These are phyloP conservation scores for Pterobdella sp. DNA, from an alignment of 2,888 invertebrate species.

Conservation along the genomic window DNA sequence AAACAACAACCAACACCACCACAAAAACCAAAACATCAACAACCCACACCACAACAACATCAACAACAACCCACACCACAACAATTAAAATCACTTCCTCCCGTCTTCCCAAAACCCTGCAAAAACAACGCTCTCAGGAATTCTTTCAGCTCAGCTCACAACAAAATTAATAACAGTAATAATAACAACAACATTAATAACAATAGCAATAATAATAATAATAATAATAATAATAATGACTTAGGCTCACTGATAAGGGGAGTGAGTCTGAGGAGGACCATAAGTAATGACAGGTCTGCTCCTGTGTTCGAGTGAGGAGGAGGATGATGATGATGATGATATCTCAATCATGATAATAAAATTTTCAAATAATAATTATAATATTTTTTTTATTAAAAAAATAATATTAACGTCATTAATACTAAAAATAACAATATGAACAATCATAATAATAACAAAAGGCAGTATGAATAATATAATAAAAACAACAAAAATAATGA, in stretches of 20 bases:
- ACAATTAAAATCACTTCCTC: not conserved
- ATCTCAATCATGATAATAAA: too few relatives aligned
- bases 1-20: not conserved
- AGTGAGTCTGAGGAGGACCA: slow-evolving; percentile 7
- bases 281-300: slow-evolving; percentile 17
- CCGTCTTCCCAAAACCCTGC: slow-evolving; percentile 1
- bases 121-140: not conserved
- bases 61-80: not conserved
- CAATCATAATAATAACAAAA: too few relatives aligned
- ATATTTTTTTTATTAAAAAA: too few relatives aligned
- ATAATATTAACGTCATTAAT: too few relatives aligned
- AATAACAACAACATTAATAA: not conserved
- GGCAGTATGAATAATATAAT: too few relatives aligned
- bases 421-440: too few relatives aligned
- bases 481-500: too few relatives aligned
- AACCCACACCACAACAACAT: not conserved
- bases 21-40: not conserved
- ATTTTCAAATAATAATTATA: too few relatives aligned
- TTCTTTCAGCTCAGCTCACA: not conserved
- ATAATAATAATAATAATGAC: not conserved
- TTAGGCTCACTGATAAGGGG: slow-evolving; percentile 7
- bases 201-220: not conserved
- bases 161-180: not conserved
- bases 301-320: slow-evolving; percentile 5
- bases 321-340: not conserved